Base-by-base conservation (phyloP, 2,888 invertebrate genomes). In the Drosophila meridionalis region DNA sequence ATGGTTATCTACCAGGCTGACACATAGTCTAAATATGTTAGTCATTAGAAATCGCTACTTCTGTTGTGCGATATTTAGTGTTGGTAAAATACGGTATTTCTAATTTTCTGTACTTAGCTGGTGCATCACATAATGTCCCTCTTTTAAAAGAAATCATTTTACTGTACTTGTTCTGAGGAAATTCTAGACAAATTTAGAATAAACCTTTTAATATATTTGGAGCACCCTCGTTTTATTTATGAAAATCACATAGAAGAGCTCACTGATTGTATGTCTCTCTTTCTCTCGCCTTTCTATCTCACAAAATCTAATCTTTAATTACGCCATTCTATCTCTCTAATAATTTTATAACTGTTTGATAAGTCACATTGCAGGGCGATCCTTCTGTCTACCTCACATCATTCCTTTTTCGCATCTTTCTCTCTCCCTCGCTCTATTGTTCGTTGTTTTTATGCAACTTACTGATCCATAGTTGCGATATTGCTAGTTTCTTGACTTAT, bases 1-100 rank as follows among this genome's bases (percentile, higher is more conserved):
- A 20, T 9, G 30, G 45, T 45, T 64, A 78, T 58, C 56, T 67
- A n/a, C 9, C 12, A 6, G 40, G 11, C 2, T 73, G 63, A 73
- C 63, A 45, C 75, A 73, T 8, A n/a, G 6, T 20, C 9, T 5
- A 20, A 2, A 2, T 14, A 4, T 12, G 43, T 42, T 32, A 8
- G 30, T 30, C 59, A 40, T 32, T 43, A 14, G 36, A 40, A 42
- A 32, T 32, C 8, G 50, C 9, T 43, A 14, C 9, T 42, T 28
- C 30, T 40, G n/a, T 6, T 40, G 11, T n/a, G 8, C n/a, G 30
- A 1, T n/a, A 40, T 6, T 40, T 55, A n/a, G 4, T 28, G 7
- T n/a, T 12, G n/a, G 3, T 14, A 4, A 4, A 36, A 38, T 4
- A 8, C 0, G n/a, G 5, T 53, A 8, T 28, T 38, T 26, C 0